Conservation (phyloP, 2,797 vertebrate species). For the Cebuella pygmaea region DNA sequence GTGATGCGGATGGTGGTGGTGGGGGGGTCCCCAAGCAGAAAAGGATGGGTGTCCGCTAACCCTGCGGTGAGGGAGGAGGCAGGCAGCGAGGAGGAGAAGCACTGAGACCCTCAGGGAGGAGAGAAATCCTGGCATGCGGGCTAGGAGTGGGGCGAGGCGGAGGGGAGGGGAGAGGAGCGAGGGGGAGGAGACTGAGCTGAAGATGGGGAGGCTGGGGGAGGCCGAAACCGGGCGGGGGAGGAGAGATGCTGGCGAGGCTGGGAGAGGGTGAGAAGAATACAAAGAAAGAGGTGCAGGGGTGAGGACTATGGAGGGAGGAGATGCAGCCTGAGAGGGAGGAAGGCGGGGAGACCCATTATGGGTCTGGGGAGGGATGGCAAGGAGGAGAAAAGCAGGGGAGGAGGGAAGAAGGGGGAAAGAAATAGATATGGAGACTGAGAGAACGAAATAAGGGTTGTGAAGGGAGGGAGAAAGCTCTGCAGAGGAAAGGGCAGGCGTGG, state of each 20-base stretch:
- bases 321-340: background rate
- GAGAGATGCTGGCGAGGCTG: constrained; percentile 66
- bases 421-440: constrained; percentile 40
- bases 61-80: constrained; percentile 17
- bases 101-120: constrained; percentile 9
- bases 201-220: constrained; percentile 73
- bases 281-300: constrained; percentile 73
- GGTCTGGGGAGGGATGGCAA: constrained; percentile 7
- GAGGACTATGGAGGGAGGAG: constrained; percentile 42
- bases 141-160: constrained; percentile 60
- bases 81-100: background rate
- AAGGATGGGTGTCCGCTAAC: background rate
- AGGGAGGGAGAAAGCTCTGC: constrained; percentile 35
- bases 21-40: background rate
- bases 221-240: constrained; percentile 59
- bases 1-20: background rate
- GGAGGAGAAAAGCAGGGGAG: constrained; percentile 5
- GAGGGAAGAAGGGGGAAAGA: constrained; percentile 32
- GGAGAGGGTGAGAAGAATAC: constrained; percentile 65
- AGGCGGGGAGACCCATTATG: constrained; percentile 6
- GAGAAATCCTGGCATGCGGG: constrained; percentile 50
- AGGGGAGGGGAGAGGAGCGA: constrained; percentile 48
- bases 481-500: constrained; percentile 27
- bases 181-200: constrained; percentile 76
- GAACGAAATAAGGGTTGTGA: background rate